Evolutionary conservation across 35 echinoderm and acorn worm genomes (phyloP).

Genomic region (Apostichopus californicus): DNA sequence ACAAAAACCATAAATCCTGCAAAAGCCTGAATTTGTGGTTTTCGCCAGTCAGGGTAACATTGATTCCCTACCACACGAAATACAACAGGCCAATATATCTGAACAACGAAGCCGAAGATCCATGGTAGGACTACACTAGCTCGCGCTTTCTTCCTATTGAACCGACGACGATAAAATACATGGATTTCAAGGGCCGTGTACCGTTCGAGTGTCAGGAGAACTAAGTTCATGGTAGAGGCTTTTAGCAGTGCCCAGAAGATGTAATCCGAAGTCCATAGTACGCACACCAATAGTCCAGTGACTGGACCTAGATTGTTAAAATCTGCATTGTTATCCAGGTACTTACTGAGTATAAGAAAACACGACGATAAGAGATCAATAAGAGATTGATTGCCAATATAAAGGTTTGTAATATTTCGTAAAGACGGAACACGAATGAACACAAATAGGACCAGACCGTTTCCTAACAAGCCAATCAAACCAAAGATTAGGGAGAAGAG

Average conservation of each 20-base stretch:
- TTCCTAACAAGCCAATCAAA: conserved; percentile 67
- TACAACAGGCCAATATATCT: conserved; percentile 20
- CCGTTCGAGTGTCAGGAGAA: conserved; percentile 14
- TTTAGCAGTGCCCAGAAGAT: conserved; percentile 17
- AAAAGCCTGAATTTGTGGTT: neutral
- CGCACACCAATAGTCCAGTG: neutral
- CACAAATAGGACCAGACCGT: conserved; percentile 75
- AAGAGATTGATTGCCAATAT: conserved; percentile 78
- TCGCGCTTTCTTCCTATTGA: neutral
- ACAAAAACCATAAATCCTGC: neutral
- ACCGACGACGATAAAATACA: neutral
- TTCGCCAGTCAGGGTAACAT: conserved; percentile 14
- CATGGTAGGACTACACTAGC: neutral
- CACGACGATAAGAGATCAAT: conserved; percentile 59
- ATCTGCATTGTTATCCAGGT: neutral
- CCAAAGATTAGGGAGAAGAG: conserved; percentile 38
- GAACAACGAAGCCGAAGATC: conserved; percentile 7
- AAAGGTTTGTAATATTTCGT: conserved; percentile 70
- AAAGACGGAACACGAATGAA: conserved; percentile 65
- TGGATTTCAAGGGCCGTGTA: neutral
- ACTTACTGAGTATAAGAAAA: conserved; percentile 6
- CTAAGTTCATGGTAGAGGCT: conserved; percentile 18
- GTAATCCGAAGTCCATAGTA: conserved; percentile 25
- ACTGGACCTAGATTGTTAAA: neutral
- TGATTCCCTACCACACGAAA: neutral